Conservation (phyloP, 2,888 invertebrate species). For the Heteromurus nitidus region DNA sequence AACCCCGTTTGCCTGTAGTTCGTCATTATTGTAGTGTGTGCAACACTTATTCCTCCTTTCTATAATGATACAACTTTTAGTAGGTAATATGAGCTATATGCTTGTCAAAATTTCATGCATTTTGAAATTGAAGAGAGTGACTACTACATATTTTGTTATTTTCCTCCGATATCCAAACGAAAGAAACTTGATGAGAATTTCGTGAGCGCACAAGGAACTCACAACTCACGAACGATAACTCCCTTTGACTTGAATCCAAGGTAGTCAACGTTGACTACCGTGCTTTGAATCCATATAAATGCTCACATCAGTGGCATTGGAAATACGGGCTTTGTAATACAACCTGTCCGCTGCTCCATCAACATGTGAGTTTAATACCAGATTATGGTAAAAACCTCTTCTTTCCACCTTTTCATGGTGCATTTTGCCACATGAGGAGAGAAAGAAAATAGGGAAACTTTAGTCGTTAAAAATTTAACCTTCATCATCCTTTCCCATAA, state of each 20-base stretch:
- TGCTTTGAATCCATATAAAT: conserved; percentile 40
- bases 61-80: conserved; percentile 23
- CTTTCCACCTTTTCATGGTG: too few species aligned
- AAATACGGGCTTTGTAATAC: too few species aligned
- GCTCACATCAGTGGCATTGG: conserved; percentile 10
- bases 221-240: conserved; percentile 5
- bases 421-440: conserved; percentile 7
- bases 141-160: background rate
- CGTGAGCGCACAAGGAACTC: conserved; percentile 26
- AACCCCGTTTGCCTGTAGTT: too few species aligned
- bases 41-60: background rate
- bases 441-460: conserved; percentile 34
- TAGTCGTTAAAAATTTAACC: conserved; percentile 42
- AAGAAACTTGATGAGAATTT: conserved; percentile 18
- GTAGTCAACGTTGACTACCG: too few species aligned
- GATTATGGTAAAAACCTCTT: too few species aligned
- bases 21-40: background rate
- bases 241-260: too few species aligned
- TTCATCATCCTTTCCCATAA: conserved; percentile 8
- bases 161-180: background rate
- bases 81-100: background rate
- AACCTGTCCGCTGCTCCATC: too few species aligned
- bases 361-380: too few species aligned
- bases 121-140: background rate
- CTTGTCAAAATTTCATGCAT: conserved; percentile 23